phyloP scores from a whole-genome alignment of 1,140 invertebrate genomes.

The Condylostylus longicornis region DNA sequence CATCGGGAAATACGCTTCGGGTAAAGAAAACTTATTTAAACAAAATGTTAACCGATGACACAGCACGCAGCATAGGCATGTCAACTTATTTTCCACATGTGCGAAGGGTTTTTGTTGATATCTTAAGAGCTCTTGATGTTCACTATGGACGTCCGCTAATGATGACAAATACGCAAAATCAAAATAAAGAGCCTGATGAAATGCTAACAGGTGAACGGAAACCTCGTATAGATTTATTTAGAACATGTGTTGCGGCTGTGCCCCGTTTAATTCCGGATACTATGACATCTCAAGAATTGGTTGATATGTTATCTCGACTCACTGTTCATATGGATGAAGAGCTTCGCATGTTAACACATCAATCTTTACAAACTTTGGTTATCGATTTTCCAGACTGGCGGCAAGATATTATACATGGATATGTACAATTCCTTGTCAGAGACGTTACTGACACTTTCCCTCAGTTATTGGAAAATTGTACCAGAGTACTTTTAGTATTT shows the following conservation, averaged over 20 bases:
- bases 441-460: slow-evolving; percentile 82
- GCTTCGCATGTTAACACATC: slow-evolving; percentile 78
- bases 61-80: slow-evolving; percentile 89
- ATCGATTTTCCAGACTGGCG: slow-evolving; percentile 94
- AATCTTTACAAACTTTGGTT: slow-evolving; percentile 89
- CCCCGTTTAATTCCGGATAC: slow-evolving; percentile 94
- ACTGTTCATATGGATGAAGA: slow-evolving; percentile 91
- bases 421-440: slow-evolving; percentile 86
- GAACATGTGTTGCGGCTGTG: slow-evolving; percentile 96
- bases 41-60: slow-evolving; percentile 91
- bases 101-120: slow-evolving; percentile 88
- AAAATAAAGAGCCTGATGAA: slow-evolving; percentile 91
- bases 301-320: slow-evolving; percentile 78
- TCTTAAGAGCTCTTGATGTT: slow-evolving; percentile 84
- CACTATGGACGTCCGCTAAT: slow-evolving; percentile 91
- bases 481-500: slow-evolving; percentile 83
- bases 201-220: slow-evolving; percentile 95
- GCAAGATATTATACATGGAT: slow-evolving; percentile 86
- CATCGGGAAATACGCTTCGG: slow-evolving; percentile 80
- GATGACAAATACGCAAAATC: slow-evolving; percentile 90
- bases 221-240: slow-evolving; percentile 91
- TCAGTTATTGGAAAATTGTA: slow-evolving; percentile 84
- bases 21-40: slow-evolving; percentile 95
- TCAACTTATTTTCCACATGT: slow-evolving; percentile 92
- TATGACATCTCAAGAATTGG: slow-evolving; percentile 83